Evolutionary conservation across 1,140 invertebrate species (phyloP), one percentile per base, ranked within the genome.

Genomic region (Zaprionus africanus): DNA sequence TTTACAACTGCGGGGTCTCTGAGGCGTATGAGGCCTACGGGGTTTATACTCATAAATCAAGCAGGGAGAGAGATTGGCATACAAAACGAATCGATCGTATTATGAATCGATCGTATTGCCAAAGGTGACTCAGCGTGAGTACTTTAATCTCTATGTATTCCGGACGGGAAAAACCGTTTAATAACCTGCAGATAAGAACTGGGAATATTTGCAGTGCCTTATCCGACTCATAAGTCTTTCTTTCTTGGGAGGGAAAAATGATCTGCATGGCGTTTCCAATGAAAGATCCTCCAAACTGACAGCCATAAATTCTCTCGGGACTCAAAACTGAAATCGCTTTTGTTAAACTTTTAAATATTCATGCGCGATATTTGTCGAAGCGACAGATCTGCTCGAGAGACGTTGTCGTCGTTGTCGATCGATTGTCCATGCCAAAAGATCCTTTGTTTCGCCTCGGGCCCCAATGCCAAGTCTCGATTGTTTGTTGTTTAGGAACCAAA

Each of bases 361-460:
- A 90, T 88, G 81, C 71, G 71, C 67, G 81, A 81, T 90, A 88
- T 88, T 88, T 88, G 84, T 88, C 84, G 81, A 82, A 88, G 85
- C 85, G 85, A 88, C 84, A 88, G 84, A 82, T 72, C 68, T 90
- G 76, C 68, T 75, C 41, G n/a, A 46, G 74, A 51, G 41, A 68
- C 68, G 43, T 26, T 36, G 56, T 58, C 58, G 78, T 84, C 84
- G 63, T 57, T 34, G 36, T 38, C 46, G 85, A 88, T 90, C 84
- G 81, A 88, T 88, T 90, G 85, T 88, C 87, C 63, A 43, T 63
- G 58, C 22, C 22, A 36, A 22, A 57, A 61, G 64, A 59, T 76
- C 69, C 68, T 73, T 73, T 77, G 62, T 67, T 67, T 71, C 17
- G 62, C 57, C 58, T 71, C 13, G 11, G 36, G 5, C 12, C 34